phyloP scores from a whole-genome alignment of 2,797 vertebrate species.

The Rhinatrema bivittatum region DNA sequence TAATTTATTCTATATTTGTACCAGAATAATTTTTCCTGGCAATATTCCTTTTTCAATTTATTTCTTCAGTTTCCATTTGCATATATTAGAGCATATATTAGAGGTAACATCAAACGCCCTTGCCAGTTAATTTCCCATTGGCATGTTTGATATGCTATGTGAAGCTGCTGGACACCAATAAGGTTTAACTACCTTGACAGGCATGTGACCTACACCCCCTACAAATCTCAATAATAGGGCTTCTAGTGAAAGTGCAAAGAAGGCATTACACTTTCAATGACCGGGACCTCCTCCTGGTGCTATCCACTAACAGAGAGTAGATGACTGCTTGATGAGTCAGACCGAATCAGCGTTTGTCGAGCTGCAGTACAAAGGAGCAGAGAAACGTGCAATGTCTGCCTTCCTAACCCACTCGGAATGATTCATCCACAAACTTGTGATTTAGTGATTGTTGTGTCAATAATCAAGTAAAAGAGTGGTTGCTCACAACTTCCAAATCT shows the following conservation, averaged over 20 bases:
- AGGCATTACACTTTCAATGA: conserved; percentile 8
- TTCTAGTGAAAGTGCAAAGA: conserved; percentile 10
- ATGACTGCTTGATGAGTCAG: conserved; percentile 34
- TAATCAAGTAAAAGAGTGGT: conserved; percentile 19
- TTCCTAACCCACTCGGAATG: conserved; percentile 38
- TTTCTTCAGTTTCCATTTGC: background rate
- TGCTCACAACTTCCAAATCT: background rate
- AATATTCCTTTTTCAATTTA: no score
- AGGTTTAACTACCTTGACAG: conserved; percentile 7
- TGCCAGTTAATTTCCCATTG: conserved; percentile 1
- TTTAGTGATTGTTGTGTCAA: conserved; percentile 37
- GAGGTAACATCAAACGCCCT: conserved; percentile 4
- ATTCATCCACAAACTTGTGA: conserved; percentile 35
- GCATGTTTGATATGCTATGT: background rate
- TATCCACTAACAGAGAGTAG: conserved; percentile 14
- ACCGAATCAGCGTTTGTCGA: conserved; percentile 24
- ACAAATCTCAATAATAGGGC: conserved; percentile 2
- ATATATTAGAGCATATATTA: background rate
- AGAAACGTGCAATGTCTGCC: conserved; percentile 17
- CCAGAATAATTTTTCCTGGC: no score
- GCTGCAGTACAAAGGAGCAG: conserved; percentile 26
- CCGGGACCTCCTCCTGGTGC: conserved; percentile 4
- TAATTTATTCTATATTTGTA: no score
- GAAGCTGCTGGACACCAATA: background rate
- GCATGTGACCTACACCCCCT: conserved; percentile 5